phyloP scores from a whole-genome alignment of 2,113 vertebrate species.

The Serinus canaria region DNA sequence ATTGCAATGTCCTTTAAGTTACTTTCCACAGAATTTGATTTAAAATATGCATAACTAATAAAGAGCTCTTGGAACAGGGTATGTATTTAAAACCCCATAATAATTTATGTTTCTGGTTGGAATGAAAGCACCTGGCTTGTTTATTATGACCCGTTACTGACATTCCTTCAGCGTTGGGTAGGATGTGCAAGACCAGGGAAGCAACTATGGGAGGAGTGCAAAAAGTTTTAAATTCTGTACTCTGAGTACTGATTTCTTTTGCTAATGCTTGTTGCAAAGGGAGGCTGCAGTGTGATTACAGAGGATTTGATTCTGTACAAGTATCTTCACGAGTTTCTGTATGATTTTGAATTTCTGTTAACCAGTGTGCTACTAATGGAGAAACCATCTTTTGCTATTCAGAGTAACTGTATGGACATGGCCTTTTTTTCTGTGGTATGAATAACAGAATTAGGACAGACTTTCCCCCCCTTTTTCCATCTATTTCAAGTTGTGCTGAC shows the following conservation, averaged over 20 bases:
- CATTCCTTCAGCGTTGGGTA: not conserved
- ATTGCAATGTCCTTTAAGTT: not conserved
- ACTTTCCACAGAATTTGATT: not conserved
- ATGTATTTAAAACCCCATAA: not conserved
- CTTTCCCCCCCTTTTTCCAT: fast-evolving
- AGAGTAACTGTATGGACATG: not conserved
- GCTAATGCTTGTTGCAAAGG: fast-evolving
- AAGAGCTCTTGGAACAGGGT: not conserved
- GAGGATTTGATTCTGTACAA: not conserved
- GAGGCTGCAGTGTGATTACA: not conserved
- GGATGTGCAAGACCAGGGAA: not conserved
- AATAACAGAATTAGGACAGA: not conserved
- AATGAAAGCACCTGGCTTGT: not conserved
- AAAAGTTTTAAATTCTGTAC: not conserved
- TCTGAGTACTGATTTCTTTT: not conserved
- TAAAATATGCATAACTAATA: slow-evolving; percentile 27
- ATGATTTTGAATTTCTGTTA: not conserved
- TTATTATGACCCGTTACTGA: not conserved
- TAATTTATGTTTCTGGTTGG: not conserved
- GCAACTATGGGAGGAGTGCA: not conserved
- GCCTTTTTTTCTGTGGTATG: not conserved
- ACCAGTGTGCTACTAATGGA: not conserved
- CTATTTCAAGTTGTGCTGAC: not conserved
- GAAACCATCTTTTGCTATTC: not conserved
- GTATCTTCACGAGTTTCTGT: not conserved